phyloP scores from a whole-genome alignment of 1,140 invertebrate species.

The Zaprionus ghesquierei region DNA sequence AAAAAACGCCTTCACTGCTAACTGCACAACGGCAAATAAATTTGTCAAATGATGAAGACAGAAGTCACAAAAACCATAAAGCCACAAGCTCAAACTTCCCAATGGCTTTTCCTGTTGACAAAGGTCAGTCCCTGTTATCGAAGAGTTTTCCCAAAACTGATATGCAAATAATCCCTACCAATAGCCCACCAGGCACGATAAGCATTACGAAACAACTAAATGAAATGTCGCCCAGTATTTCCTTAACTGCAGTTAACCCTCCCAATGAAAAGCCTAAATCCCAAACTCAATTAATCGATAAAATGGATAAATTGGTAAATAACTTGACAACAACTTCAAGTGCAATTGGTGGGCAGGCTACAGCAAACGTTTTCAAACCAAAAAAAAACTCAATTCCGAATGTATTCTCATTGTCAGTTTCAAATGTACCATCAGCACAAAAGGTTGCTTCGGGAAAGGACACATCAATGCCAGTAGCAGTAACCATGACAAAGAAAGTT shows the following conservation, averaged over 20 bases:
- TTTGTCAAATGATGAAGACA: neutral
- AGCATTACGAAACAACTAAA: conserved; percentile 61
- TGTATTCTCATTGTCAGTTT: neutral
- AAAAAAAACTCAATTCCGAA: conserved; percentile 8
- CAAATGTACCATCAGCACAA: neutral
- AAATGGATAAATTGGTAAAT: neutral
- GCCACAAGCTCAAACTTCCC: neutral
- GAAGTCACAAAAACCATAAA: neutral
- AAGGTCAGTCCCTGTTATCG: conserved; percentile 2
- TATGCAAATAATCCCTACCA: conserved; percentile 69
- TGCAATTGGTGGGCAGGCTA: neutral
- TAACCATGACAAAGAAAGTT: neutral
- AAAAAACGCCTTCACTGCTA: neutral
- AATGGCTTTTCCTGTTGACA: neutral
- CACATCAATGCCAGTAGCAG: neutral
- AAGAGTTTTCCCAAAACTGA: conserved; percentile 40
- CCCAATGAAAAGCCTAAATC: conserved; percentile 1
- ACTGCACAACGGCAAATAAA: neutral
- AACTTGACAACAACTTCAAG: neutral
- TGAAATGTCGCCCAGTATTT: conserved; percentile 64
- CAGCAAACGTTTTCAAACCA: conserved; percentile 1
- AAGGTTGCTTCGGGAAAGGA: neutral
- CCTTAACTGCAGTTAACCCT: conserved; percentile 50
- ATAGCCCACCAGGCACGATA: conserved; percentile 53
- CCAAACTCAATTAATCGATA: conserved; percentile 2